These are phyloP conservation scores for Melipona bicolor DNA, from an alignment of 2,888 invertebrate species.

Conservation along the genomic window DNA sequence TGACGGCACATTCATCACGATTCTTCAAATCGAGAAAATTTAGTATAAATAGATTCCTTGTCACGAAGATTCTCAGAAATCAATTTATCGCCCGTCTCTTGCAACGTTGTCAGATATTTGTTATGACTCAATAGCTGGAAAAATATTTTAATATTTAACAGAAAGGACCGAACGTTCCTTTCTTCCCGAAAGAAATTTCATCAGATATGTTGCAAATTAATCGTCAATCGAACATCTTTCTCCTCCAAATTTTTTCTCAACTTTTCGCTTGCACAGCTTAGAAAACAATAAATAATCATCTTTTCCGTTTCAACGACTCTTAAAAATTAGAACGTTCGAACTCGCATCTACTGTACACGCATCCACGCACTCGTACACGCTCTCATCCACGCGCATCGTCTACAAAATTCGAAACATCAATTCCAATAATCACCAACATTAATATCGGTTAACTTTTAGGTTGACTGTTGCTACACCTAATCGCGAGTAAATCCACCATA, in stretches of 20 bases:
- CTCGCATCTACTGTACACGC: not conserved
- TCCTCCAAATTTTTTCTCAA: not conserved
- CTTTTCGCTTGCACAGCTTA: not conserved
- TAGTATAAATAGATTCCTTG: not conserved
- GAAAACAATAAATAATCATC: slow-evolving; percentile 18
- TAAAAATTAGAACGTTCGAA: slow-evolving; percentile 14
- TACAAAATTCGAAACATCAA: slow-evolving; percentile 53
- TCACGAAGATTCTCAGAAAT: slow-evolving; percentile 12
- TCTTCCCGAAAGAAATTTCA: not conserved
- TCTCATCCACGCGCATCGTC: slow-evolving; percentile 15
- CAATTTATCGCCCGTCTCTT: not conserved
- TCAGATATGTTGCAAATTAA: slow-evolving; percentile 1
- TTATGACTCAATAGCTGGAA: not conserved
- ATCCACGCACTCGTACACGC: not conserved
- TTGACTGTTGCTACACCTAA: slow-evolving; percentile 39
- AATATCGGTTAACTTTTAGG: slow-evolving; percentile 23
- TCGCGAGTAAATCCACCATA: slow-evolving; percentile 31
- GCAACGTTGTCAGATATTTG: not conserved
- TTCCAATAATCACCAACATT: slow-evolving; percentile 58
- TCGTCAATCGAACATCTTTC: not conserved
- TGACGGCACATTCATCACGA: not conserved
- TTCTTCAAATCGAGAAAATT: not conserved
- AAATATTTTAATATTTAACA: not conserved
- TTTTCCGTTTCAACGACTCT: slow-evolving; percentile 2
- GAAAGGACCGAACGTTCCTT: not conserved